Conservation (phyloP, 2,113 vertebrate species). For the Tenrec ecaudatus region DNA sequence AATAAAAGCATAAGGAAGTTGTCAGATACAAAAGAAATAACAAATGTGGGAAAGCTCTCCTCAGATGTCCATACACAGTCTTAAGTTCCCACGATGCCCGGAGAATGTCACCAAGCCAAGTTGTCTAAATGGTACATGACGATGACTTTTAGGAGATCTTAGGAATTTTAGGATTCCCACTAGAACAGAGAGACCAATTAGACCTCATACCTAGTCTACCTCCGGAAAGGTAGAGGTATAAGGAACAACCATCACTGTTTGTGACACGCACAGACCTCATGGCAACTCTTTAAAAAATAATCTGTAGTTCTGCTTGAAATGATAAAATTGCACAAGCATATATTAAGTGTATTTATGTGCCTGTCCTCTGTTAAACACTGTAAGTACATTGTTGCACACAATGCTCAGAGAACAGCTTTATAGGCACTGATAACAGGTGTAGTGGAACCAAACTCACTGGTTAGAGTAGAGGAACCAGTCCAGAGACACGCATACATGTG, state of each 20-base stretch:
- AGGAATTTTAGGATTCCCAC: background rate
- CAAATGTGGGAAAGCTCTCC: background rate
- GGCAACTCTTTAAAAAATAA: background rate
- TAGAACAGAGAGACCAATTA: background rate
- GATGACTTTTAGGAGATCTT: background rate
- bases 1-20: background rate
- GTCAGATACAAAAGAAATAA: background rate
- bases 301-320: background rate
- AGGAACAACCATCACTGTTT: background rate
- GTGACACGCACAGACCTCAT: background rate
- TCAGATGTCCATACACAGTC: background rate
- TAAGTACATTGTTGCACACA: background rate
- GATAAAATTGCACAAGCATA: background rate
- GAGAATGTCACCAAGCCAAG: background rate
- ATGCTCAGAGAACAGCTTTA: background rate
- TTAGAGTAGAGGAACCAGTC: too few species aligned
- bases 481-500: too few species aligned
- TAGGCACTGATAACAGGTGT: background rate
- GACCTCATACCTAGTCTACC: background rate
- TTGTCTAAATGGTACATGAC: background rate
- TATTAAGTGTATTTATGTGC: background rate
- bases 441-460: too few species aligned
- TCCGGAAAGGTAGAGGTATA: background rate
- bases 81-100: background rate
- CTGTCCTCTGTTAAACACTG: background rate